A percentile compares a stretch with the other conserved stretches of the same genome.
phyloP scores from a whole-genome alignment of 2,113 vertebrate genomes.

The Pongo abelii region DNA sequence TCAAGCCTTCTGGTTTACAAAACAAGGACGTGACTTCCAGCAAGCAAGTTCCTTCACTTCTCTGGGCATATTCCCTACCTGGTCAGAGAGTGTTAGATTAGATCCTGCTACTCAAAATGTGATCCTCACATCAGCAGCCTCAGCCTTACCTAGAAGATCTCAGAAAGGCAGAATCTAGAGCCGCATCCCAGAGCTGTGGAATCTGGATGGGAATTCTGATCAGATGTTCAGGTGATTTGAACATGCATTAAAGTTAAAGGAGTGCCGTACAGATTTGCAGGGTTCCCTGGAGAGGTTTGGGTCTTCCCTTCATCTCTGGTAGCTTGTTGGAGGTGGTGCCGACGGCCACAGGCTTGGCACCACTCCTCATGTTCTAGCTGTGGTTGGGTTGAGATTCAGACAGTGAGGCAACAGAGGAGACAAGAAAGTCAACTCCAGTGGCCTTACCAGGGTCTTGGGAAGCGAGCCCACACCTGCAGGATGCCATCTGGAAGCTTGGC shows the following conservation, averaged over 20 bases:
- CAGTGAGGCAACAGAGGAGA: neutral
- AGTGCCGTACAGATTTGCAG: neutral
- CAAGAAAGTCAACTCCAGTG: neutral
- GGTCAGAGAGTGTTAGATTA: neutral
- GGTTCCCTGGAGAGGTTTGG: neutral
- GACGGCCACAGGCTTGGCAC: neutral
- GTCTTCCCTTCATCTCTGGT: neutral
- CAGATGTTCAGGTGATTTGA: neutral
- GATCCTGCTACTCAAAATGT: neutral
- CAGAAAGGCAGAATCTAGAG: neutral
- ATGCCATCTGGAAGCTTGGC: constrained; percentile 60
- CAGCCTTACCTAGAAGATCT: neutral
- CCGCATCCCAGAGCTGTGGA: neutral
- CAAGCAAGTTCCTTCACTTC: neutral
- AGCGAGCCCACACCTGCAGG: constrained; percentile 81
- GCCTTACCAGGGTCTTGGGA: constrained; percentile 81
- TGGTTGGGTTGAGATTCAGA: neutral
- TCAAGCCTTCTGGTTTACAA: neutral
- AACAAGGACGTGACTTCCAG: neutral
- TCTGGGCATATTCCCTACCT: neutral
- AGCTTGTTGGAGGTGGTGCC: fast-evolving
- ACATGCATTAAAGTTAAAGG: too few species aligned
- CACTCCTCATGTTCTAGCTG: neutral
- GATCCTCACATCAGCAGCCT: too few species aligned
- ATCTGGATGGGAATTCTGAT: neutral